These are phyloP conservation scores for Alces alces DNA, from an alignment of 2,113 vertebrate genomes.

Conservation along the genomic window DNA sequence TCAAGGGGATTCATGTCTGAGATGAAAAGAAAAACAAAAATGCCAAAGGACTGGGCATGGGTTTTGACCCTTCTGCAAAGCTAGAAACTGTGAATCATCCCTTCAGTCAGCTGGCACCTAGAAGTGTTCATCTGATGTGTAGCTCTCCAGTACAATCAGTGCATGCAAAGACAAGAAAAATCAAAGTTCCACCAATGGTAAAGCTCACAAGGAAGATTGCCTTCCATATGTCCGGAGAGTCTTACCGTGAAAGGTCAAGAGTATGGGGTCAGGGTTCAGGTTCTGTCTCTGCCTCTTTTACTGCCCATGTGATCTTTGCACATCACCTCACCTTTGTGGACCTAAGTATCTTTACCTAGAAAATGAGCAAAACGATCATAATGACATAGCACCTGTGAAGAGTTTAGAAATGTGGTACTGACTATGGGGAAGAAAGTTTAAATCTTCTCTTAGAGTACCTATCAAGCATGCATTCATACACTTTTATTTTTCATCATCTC, in stretches of 20 bases:
- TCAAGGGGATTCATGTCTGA: neutral
- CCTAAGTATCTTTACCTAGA: neutral
- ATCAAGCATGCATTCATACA: neutral
- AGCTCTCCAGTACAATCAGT: neutral
- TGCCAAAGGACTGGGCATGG: neutral
- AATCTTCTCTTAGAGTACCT: neutral
- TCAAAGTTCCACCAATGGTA: neutral
- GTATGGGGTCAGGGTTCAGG: neutral
- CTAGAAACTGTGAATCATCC: neutral
- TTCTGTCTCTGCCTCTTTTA: neutral
- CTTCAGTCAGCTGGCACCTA: neutral
- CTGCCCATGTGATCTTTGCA: too few relatives aligned
- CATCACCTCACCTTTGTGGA: neutral
- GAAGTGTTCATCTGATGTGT: neutral
- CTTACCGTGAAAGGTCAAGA: neutral
- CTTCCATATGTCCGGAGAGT: neutral
- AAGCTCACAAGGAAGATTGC: neutral
- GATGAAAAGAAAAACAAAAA: neutral
- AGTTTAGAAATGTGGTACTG: neutral
- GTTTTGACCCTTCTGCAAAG: neutral
- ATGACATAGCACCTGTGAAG: neutral
- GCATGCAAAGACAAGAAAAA: neutral
- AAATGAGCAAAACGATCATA: neutral
- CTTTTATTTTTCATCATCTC: neutral
- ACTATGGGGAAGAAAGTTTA: neutral